These are phyloP conservation scores for Kradibia gibbosae DNA, from an alignment of 1,140 invertebrate genomes.

Conservation along the genomic window DNA sequence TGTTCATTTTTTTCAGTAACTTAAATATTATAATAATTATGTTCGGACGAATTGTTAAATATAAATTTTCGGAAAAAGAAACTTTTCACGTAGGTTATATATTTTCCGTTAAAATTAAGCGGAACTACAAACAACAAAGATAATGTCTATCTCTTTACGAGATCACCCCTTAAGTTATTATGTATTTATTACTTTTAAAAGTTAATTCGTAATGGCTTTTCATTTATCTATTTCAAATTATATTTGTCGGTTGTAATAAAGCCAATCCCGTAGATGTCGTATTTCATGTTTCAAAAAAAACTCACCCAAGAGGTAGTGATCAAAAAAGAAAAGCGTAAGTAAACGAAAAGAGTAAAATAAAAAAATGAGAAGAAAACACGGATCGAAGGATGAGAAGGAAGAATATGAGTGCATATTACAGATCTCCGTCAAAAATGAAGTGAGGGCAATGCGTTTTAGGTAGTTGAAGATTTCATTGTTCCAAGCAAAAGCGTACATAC, in stretches of 20 bases:
- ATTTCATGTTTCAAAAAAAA: neutral
- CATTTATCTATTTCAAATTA: neutral
- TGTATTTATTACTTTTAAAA: neutral
- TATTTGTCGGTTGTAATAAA: neutral
- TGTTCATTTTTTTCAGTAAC: too few species aligned
- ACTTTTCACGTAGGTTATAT: too few species aligned
- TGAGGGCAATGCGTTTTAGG: neutral
- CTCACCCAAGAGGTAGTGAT: neutral
- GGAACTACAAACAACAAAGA: neutral
- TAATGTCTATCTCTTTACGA: neutral
- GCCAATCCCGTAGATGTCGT: neutral
- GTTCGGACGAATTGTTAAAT: too few species aligned
- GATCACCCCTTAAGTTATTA: slow-evolving; percentile 7
- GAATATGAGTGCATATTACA: neutral
- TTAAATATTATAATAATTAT: too few species aligned
- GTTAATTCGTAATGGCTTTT: neutral
- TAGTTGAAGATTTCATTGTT: slow-evolving; percentile 7
- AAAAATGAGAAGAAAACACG: neutral
- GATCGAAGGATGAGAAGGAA: neutral
- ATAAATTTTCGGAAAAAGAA: too few species aligned
- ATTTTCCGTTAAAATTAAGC: neutral
- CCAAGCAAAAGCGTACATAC: neutral
- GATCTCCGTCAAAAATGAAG: neutral
- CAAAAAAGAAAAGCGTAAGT: neutral
- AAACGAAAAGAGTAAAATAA: neutral